These are phyloP conservation scores for Nomada ruficornis DNA, from an alignment of 2,888 invertebrate genomes.

Conservation along the genomic window DNA sequence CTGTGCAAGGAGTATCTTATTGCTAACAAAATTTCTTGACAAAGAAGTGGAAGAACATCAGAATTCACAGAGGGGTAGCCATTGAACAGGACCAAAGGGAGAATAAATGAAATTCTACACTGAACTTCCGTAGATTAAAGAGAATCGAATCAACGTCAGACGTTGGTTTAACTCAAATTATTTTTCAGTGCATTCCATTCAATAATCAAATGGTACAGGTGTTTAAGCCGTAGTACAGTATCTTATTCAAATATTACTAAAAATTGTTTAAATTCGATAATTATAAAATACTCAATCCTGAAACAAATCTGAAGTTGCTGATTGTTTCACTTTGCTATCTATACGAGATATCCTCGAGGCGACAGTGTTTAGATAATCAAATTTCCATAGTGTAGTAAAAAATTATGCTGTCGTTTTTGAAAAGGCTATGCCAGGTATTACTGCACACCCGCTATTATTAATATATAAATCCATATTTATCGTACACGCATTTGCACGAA, in stretches of 20 bases:
- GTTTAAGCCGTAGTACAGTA: neutral
- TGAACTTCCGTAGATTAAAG: neutral
- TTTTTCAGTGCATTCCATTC: neutral
- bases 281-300: neutral
- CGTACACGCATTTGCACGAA: neutral
- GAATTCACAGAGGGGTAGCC: neutral
- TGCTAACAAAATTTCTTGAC: neutral
- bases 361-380: too few relatives aligned
- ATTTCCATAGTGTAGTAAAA: too few relatives aligned
- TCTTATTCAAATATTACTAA: too few relatives aligned
- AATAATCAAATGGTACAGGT: neutral
- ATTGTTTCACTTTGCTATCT: too few relatives aligned
- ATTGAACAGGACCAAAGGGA: neutral
- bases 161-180: conserved; percentile 1
- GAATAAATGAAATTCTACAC: neutral
- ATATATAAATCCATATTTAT: too few relatives aligned
- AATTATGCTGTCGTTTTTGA: too few relatives aligned
- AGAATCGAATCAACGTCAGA: conserved; percentile 5
- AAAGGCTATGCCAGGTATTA: too few relatives aligned
- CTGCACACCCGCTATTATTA: too few relatives aligned
- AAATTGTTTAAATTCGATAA: neutral
- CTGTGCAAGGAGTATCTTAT: neutral
- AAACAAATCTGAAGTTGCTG: too few relatives aligned
- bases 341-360: too few relatives aligned
- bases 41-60: conserved; percentile 11